Evolutionary conservation across 2,888 invertebrate species (phyloP), one percentile per base, ranked within the genome.

Genomic region (Belgica antarctica): DNA sequence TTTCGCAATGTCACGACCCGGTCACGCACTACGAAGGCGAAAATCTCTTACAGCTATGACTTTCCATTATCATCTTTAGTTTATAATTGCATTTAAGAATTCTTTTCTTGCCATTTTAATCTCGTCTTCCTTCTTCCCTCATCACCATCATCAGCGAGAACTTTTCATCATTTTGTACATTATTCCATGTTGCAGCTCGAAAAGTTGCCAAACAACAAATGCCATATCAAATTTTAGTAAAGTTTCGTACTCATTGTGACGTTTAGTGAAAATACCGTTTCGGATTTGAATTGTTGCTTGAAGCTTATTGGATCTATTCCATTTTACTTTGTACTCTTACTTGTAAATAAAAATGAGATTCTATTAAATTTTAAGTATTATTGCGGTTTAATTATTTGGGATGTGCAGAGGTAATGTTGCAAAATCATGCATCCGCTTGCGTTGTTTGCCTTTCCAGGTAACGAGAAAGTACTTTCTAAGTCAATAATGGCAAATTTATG

Each of bases 301-400:
- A 41, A 41, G n/a, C 10, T n/a, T n/a, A n/a, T n/a, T n/a, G n/a
- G n/a, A n/a, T n/a, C n/a, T n/a, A 41, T 10, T 10, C 3, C 12
- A 41, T 41, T 5, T 41, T 41, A n/a, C 2, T 2, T 10, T 5
- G n/a, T n/a, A 5, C 17, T 52, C 22, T 52, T 52, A 22, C 22
- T 17, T 52, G 52, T 52, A 52, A 52, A 52, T 52, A 52, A 41
- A 41, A 52, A 52, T 52, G 52, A 52, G 52, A 52, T 52, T 52
- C 52, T 52, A 12, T 41, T 41, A 52, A 52, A 52, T 52, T 7
- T n/a, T n/a, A 46, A 52, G 5, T 52, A 19, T 52, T 22, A 17
- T 52, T n/a, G 52, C 2, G 8, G 46, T 46, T 46, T 46, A 15
- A 46, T n/a, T 46, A n/a, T 46, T 46, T 10, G 34, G 34, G 34